Conservation (phyloP, 30 jellyfish, hydroid and myxozoan species). For the Chrysaora quinquecirrha region DNA sequence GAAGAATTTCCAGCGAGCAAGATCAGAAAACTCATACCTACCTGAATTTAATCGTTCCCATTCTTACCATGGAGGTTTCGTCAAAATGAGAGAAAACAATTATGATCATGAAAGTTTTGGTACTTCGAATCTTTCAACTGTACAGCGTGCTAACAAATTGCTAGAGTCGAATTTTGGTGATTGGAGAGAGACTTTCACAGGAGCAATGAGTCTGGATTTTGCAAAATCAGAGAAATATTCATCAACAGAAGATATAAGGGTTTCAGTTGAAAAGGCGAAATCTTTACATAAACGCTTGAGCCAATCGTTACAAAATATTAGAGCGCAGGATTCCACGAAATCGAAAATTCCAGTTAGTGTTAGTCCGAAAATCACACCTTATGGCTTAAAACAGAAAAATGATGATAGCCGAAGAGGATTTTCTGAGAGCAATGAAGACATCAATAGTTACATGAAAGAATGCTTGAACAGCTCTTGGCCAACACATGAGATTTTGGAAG, state of each 20-base stretch:
- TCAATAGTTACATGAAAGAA: conserved; percentile 13
- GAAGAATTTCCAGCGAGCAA: too few species aligned
- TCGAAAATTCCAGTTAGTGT: not conserved
- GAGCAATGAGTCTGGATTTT: not conserved
- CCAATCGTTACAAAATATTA: not conserved
- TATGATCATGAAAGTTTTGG: not conserved
- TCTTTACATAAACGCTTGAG: not conserved
- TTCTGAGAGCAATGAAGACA: not conserved
- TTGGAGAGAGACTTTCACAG: conserved; percentile 2
- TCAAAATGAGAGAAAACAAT: not conserved
- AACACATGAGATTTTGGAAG: not conserved
- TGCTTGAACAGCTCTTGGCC: conserved; percentile 38
- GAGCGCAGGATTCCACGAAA: not conserved
- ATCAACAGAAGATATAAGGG: not conserved
- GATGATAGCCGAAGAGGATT: not conserved
- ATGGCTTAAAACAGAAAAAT: not conserved
- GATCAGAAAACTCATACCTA: too few species aligned
- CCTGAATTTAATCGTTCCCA: conserved; percentile 18
- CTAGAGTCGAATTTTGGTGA: conserved; percentile 31
- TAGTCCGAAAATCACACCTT: not conserved
- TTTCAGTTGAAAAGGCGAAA: conserved; percentile 4
- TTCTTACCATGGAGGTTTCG: conserved; percentile 50
- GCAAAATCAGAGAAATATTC: not conserved
- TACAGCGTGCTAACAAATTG: conserved; percentile 29
- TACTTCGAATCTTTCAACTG: not conserved